A percentile compares a stretch with the other conserved stretches of the same genome.
phyloP scores from a whole-genome alignment of 2,797 vertebrate species.

The Odontamblyopus rebecca region DNA sequence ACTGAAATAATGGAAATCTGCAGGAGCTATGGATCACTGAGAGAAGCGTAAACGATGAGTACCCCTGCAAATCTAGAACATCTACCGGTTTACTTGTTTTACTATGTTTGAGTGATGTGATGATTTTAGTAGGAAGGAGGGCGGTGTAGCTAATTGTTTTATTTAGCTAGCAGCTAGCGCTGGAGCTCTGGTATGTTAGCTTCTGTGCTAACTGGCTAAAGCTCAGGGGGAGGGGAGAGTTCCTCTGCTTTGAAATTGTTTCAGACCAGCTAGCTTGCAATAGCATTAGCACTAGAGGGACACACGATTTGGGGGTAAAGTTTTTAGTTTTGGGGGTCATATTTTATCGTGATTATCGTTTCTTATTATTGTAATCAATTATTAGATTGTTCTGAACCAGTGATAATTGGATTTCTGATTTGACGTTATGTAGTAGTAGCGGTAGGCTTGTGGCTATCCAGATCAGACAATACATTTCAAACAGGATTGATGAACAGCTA shows the following conservation, averaged over 20 bases:
- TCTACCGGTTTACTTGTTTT: slow-evolving; percentile 50
- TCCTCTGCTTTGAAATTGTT: slow-evolving; percentile 76
- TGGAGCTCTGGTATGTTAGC: slow-evolving; percentile 78
- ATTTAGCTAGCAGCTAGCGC: slow-evolving; percentile 68
- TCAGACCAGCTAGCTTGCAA: slow-evolving; percentile 67
- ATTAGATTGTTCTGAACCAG: slow-evolving; percentile 19
- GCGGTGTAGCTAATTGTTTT: slow-evolving; percentile 69
- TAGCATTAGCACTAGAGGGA: slow-evolving; percentile 66
- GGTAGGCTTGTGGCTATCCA: slow-evolving; percentile 53
- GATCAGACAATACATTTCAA: slow-evolving; percentile 73
- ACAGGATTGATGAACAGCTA: slow-evolving; percentile 70
- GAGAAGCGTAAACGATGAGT: slow-evolving; percentile 64
- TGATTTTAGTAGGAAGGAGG: slow-evolving; percentile 51
- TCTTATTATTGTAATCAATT: slow-evolving; percentile 32
- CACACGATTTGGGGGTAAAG: slow-evolving; percentile 59
- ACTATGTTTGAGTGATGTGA: slow-evolving; percentile 47
- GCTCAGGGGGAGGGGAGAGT: slow-evolving; percentile 83
- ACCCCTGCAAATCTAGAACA: slow-evolving; percentile 40
- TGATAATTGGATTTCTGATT: slow-evolving; percentile 33
- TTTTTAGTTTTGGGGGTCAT: slow-evolving; percentile 55
- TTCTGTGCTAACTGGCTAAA: slow-evolving; percentile 72
- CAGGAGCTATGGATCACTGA: slow-evolving; percentile 74
- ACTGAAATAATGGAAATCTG: slow-evolving; percentile 91
- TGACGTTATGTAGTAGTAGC: slow-evolving; percentile 52
- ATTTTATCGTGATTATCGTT: slow-evolving; percentile 47